phyloP scores from a whole-genome alignment of 2,888 invertebrate genomes.

The Beris morrisii region DNA sequence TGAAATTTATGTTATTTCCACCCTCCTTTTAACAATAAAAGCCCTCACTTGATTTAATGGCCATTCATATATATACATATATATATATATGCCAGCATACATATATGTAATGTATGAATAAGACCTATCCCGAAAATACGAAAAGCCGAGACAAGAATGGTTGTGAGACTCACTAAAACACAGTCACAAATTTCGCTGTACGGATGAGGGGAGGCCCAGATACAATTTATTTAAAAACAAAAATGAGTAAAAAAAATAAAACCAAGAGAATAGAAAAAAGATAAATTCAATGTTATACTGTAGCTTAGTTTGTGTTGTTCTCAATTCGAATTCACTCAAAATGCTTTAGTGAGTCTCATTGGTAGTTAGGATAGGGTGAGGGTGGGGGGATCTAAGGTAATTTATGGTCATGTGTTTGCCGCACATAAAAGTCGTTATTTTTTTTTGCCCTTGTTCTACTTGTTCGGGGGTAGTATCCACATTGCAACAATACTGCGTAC shows the following conservation, averaged over 20 bases:
- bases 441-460: neutral
- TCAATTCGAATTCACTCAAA: slow-evolving; percentile 19
- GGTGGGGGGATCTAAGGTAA: slow-evolving; percentile 15
- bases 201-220: neutral
- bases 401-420: slow-evolving; percentile 34
- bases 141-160: too few species aligned
- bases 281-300: neutral
- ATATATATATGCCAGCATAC: too few species aligned
- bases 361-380: slow-evolving; percentile 24
- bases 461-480: neutral
- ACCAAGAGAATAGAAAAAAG: neutral
- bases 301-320: neutral
- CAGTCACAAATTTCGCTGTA: too few species aligned
- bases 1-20: slow-evolving; percentile 39
- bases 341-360: slow-evolving; percentile 20
- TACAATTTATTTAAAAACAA: neutral
- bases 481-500: neutral
- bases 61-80: slow-evolving; percentile 10
- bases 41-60: slow-evolving; percentile 32
- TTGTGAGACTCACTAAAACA: too few species aligned
- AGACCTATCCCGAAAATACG: too few species aligned
- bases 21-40: slow-evolving; percentile 41
- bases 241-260: neutral
- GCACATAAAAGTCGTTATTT: slow-evolving; percentile 28
- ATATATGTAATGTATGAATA: too few species aligned